Conservation (phyloP, 2,113 vertebrate genomes). For the Suncus etruscus region DNA sequence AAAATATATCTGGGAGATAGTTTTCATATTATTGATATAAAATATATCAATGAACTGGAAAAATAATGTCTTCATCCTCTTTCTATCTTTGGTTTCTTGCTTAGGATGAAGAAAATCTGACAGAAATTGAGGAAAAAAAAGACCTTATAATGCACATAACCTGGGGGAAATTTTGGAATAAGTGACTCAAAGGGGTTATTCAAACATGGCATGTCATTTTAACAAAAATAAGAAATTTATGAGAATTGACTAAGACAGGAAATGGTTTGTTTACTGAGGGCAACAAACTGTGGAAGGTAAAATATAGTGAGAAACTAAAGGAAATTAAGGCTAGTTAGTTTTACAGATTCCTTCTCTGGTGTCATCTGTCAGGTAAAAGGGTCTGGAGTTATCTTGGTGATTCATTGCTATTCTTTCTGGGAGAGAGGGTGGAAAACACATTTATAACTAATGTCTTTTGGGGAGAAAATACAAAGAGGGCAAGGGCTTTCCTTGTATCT, state of each 20-base stretch:
- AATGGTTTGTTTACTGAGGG: neutral
- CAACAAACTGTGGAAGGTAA: neutral
- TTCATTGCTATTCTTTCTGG: neutral
- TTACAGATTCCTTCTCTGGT: neutral
- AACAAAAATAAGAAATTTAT: neutral
- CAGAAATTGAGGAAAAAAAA: neutral
- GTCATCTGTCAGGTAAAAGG: neutral
- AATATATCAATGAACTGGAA: neutral
- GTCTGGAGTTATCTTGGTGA: neutral
- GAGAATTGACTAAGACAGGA: neutral
- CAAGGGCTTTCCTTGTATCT: neutral
- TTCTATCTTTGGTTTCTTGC: neutral
- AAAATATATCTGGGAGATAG: neutral
- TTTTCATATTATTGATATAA: constrained; percentile 41
- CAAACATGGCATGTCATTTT: neutral
- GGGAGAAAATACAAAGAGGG: neutral
- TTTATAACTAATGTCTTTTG: neutral
- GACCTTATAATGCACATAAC: neutral
- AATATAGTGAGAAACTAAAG: neutral
- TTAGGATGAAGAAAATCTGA: neutral
- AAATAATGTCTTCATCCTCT: neutral
- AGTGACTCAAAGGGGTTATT: neutral
- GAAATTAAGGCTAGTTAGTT: neutral
- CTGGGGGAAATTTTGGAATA: neutral
- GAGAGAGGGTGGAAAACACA: neutral